These are phyloP conservation scores for Falco cherrug DNA, from an alignment of 2,797 vertebrate genomes.

Conservation along the genomic window DNA sequence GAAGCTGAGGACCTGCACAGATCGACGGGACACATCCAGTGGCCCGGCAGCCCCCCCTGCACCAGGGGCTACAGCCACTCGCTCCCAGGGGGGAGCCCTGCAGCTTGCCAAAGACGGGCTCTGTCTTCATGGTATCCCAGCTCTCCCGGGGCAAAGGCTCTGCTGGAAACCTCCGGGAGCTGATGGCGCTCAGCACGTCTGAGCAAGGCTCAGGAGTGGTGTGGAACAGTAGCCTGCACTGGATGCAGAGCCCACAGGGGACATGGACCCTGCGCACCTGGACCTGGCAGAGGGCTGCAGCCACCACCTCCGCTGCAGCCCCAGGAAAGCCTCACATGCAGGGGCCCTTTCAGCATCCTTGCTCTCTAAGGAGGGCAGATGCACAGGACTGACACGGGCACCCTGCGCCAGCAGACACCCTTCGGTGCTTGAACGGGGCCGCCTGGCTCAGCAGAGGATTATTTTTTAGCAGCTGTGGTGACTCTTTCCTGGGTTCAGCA, in stretches of 20 bases:
- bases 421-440: not conserved
- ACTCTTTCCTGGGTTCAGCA: not conserved
- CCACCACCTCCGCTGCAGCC: no score
- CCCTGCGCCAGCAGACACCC: not conserved
- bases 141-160: not conserved
- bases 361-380: no score
- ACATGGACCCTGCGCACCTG: no score
- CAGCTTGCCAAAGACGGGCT: accelerated
- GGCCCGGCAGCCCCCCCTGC: no score
- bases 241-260: no score
- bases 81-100: accelerated
- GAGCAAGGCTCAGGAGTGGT: no score
- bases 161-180: accelerated
- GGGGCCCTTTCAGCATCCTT: no score
- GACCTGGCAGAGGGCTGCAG: no score
- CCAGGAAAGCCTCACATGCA: no score
- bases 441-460: not conserved
- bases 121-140: not conserved
- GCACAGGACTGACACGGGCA: not conserved
- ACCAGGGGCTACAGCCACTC: not conserved
- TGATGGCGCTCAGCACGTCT: not conserved
- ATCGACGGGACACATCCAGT: no score
- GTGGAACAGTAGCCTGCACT: no score
- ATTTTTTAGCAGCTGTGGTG: not conserved
- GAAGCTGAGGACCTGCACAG: not conserved